These are phyloP conservation scores for Ischnus inquisitorius DNA, from an alignment of 2,888 invertebrate genomes.

Conservation along the genomic window DNA sequence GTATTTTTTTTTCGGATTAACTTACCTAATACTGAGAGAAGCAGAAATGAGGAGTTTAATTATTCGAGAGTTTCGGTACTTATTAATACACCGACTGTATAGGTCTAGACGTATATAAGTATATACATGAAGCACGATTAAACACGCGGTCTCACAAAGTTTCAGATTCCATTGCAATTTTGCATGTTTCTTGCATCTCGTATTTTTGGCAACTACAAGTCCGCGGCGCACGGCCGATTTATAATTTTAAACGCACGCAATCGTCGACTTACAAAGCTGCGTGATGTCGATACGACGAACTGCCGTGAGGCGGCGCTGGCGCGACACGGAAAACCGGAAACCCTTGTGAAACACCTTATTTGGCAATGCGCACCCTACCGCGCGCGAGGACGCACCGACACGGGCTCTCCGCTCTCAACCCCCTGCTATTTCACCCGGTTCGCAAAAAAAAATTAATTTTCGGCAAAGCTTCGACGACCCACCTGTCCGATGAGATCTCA, in stretches of 20 bases:
- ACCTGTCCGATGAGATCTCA: neutral
- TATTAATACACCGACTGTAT: constrained; percentile 53
- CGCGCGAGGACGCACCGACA: constrained; percentile 59
- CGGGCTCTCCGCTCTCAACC: constrained; percentile 24
- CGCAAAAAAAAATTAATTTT: constrained; percentile 18
- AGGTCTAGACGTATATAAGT: constrained; percentile 33
- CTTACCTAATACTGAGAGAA: constrained; percentile 65
- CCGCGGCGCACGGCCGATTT: constrained; percentile 73
- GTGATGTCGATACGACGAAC: constrained; percentile 56
- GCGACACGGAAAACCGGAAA: constrained; percentile 87
- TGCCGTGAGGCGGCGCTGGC: constrained; percentile 76
- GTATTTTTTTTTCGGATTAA: constrained; percentile 23
- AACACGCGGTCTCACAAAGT: constrained; percentile 59
- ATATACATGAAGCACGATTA: constrained; percentile 46
- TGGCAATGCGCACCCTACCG: constrained; percentile 87
- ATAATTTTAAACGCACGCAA: constrained; percentile 76
- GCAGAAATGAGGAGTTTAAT: constrained; percentile 52
- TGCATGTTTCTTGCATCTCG: constrained; percentile 73
- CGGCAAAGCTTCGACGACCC: constrained; percentile 1
- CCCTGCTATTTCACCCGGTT: constrained; percentile 23
- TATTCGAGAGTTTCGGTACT: constrained; percentile 45
- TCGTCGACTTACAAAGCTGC: constrained; percentile 68
- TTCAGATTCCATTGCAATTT: constrained; percentile 71
- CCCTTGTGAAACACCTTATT: constrained; percentile 88
- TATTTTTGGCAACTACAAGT: constrained; percentile 75